Percentiles rank a stretch among this genome's conserved stretches.
phyloP scores from a whole-genome alignment of 2,888 invertebrate species.

The Drosophila prostipennis region DNA sequence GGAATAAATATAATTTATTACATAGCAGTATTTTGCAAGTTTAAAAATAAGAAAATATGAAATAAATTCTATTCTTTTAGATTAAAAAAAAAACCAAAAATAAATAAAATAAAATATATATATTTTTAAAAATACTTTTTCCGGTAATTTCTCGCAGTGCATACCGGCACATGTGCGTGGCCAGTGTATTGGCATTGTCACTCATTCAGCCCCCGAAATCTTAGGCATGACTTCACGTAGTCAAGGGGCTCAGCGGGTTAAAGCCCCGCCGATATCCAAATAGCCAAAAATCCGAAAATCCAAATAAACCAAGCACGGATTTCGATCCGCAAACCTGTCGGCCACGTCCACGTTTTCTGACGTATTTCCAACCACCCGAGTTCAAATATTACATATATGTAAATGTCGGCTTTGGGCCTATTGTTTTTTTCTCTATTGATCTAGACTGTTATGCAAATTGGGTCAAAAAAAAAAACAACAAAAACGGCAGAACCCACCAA shows the following conservation, averaged over 20 bases:
- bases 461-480: constrained; percentile 6
- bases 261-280: constrained; percentile 18
- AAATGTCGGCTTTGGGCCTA: constrained; percentile 22
- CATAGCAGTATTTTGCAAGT: background rate
- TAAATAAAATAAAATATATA: too few species aligned
- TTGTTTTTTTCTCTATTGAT: constrained; percentile 15
- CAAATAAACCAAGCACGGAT: constrained; percentile 34
- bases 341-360: constrained; percentile 6
- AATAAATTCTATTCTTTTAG: too few species aligned
- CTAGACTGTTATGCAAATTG: constrained; percentile 34
- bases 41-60: too few species aligned
- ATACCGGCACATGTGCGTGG: constrained; percentile 27
- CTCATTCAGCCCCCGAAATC: constrained; percentile 60
- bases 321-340: constrained; percentile 29
- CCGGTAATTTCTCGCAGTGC: constrained; percentile 22
- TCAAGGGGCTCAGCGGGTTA: constrained; percentile 3
- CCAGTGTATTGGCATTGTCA: constrained; percentile 44
- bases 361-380: constrained; percentile 4
- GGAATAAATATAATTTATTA: background rate
- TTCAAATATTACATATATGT: constrained; percentile 37
- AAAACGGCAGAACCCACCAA: background rate
- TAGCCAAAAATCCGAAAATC: constrained; percentile 1
- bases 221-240: constrained; percentile 70
- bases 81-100: background rate
- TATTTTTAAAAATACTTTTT: too few species aligned